Evolutionary conservation across 1,140 invertebrate species (phyloP).

Genomic region (Conus ventricosus): DNA sequence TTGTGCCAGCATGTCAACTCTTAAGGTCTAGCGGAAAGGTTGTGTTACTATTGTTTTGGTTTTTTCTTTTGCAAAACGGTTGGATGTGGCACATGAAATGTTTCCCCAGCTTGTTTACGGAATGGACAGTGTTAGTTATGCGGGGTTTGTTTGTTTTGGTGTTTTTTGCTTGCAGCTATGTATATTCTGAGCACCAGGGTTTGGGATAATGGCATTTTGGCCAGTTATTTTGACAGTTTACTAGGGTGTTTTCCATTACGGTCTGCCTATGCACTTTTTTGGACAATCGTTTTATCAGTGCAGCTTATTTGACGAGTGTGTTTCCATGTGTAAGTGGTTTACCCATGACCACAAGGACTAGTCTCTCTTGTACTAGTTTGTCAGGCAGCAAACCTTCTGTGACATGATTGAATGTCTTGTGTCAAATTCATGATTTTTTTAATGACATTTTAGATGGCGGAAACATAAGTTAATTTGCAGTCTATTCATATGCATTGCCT

Average conservation of each 20-base stretch:
- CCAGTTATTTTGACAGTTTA: background rate
- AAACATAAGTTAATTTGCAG: too few species aligned
- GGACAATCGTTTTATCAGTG: background rate
- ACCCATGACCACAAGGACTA: background rate
- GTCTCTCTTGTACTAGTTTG: background rate
- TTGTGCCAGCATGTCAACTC: too few species aligned
- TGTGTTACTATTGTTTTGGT: background rate
- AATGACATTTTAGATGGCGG: too few species aligned
- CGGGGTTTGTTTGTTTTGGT: too few species aligned
- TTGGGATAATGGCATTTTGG: background rate
- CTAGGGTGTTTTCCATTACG: background rate
- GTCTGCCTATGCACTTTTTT: background rate
- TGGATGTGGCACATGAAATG: too few species aligned
- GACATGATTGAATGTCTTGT: background rate
- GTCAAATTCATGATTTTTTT: too few species aligned
- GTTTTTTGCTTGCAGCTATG: too few species aligned
- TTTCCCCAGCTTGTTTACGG: too few species aligned
- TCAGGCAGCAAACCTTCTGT: background rate
- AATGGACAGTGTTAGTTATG: too few species aligned
- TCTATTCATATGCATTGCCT: too few species aligned
- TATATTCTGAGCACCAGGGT: background rate
- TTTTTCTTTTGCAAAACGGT: background rate
- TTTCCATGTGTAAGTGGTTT: background rate
- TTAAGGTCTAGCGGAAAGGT: too few species aligned
- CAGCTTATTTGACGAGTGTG: background rate